phyloP scores from a whole-genome alignment of 2,888 invertebrate genomes.

The Yponomeuta plumbellus region DNA sequence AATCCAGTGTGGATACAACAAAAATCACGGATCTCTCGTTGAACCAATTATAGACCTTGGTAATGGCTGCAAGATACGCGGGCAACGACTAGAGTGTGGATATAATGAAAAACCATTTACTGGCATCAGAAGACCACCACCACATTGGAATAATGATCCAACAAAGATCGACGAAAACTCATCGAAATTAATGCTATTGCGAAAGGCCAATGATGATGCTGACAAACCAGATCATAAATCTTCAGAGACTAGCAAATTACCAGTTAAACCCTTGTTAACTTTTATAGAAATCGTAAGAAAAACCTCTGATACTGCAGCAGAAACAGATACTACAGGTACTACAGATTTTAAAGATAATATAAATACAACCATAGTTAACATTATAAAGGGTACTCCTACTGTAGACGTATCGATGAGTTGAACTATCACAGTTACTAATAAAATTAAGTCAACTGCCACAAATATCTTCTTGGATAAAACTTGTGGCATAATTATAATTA shows the following conservation, averaged over 20 bases:
- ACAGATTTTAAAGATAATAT: too few relatives aligned
- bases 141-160: background rate
- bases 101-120: constrained; percentile 30
- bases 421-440: too few relatives aligned
- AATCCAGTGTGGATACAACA: constrained; percentile 57
- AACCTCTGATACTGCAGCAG: background rate
- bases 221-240: too few relatives aligned
- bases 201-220: background rate
- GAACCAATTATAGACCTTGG: constrained; percentile 31
- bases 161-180: background rate
- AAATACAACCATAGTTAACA: too few relatives aligned
- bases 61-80: constrained; percentile 44
- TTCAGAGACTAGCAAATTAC: background rate
- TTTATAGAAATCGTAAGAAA: background rate
- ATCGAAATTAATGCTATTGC: background rate
- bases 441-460: too few relatives aligned
- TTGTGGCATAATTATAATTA: background rate
- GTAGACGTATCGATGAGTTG: too few relatives aligned
- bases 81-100: constrained; percentile 60
- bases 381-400: too few relatives aligned
- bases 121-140: constrained; percentile 5
- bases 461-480: too few relatives aligned
- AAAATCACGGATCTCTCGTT: constrained; percentile 35
- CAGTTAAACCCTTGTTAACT: background rate
- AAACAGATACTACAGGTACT: background rate